Evolutionary conservation across 2,113 vertebrate genomes (phyloP).

Genomic region (Pseudonaja textilis): DNA sequence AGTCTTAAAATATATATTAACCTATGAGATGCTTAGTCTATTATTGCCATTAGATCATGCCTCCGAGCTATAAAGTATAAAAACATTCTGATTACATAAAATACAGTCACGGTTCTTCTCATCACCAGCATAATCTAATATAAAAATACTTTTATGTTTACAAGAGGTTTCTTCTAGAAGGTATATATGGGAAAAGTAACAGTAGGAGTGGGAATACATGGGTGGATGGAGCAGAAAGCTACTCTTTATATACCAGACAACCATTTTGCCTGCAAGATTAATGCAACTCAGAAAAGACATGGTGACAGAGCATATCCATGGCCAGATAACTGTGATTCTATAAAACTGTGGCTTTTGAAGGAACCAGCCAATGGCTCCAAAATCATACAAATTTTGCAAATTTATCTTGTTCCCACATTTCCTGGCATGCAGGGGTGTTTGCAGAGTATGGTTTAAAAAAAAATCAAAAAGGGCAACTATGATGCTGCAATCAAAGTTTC

Average conservation of each 20-base stretch:
- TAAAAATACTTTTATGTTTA: slow-evolving; percentile 63
- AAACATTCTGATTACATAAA: slow-evolving; percentile 63
- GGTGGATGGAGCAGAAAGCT: slow-evolving; percentile 42
- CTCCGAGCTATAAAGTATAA: slow-evolving; percentile 67
- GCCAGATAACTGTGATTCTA: slow-evolving; percentile 3
- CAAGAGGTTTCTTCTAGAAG: slow-evolving; percentile 31
- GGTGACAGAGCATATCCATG: slow-evolving; percentile 22
- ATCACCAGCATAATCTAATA: slow-evolving; percentile 73
- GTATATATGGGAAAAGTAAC: neutral
- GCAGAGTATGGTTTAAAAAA: neutral
- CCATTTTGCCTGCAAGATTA: slow-evolving; percentile 11
- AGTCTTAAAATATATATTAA: slow-evolving; percentile 52
- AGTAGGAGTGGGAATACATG: slow-evolving; percentile 33
- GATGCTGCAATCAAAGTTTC: neutral
- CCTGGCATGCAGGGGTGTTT: neutral
- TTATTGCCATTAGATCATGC: slow-evolving; percentile 72
- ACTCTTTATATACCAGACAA: slow-evolving; percentile 27
- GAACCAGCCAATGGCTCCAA: neutral
- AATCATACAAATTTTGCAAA: slow-evolving; percentile 24
- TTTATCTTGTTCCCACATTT: slow-evolving; percentile 7
- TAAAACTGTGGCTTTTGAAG: slow-evolving; percentile 21
- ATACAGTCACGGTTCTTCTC: slow-evolving; percentile 57
- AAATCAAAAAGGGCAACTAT: neutral
- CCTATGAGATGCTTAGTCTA: slow-evolving; percentile 60
- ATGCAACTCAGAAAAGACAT: slow-evolving; percentile 15